A percentile compares a stretch with the other conserved stretches of the same genome.
These are phyloP conservation scores for Chouioia cunea DNA, from an alignment of 2,888 invertebrate genomes.

Conservation along the genomic window DNA sequence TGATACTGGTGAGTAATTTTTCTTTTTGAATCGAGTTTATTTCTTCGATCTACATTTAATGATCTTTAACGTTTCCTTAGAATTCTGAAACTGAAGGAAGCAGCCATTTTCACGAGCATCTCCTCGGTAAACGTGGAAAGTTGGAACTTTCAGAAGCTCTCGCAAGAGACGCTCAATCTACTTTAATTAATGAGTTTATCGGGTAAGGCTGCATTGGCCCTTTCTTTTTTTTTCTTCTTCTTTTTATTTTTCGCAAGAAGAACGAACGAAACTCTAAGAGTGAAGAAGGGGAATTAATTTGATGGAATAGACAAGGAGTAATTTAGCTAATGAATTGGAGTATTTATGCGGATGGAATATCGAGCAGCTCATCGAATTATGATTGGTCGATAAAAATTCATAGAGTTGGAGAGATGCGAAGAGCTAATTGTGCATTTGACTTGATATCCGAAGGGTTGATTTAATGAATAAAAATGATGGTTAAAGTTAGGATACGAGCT, in stretches of 20 bases:
- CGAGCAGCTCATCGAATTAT: neutral
- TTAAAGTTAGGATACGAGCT: too few relatives aligned
- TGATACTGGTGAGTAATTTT: too few relatives aligned
- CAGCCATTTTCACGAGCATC: slow-evolving; percentile 17
- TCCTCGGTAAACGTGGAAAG: neutral
- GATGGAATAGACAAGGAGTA: slow-evolving; percentile 5
- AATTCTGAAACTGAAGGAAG: neutral
- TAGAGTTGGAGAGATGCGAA: neutral
- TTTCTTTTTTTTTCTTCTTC: too few relatives aligned
- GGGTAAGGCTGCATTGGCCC: slow-evolving; percentile 55
- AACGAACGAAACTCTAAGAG: slow-evolving; percentile 53
- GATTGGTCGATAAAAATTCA: neutral
- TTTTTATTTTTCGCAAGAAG: slow-evolving; percentile 54
- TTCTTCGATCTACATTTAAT: too few relatives aligned
- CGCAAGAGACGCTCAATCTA: slow-evolving; percentile 50
- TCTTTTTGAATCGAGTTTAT: too few relatives aligned
- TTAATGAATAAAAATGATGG: too few relatives aligned
- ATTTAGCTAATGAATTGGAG: slow-evolving; percentile 28
- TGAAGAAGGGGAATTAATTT: slow-evolving; percentile 38
- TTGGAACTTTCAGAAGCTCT: slow-evolving; percentile 11
- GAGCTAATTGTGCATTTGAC: neutral
- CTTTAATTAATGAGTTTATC: slow-evolving; percentile 68
- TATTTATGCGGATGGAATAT: slow-evolving; percentile 1
- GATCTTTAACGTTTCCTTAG: too few relatives aligned
- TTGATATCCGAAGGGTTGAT: neutral